Percentiles rank a stretch among this genome's conserved stretches.
Evolutionary conservation across 2,113 vertebrate genomes (phyloP).

Genomic region (Talpa occidentalis): DNA sequence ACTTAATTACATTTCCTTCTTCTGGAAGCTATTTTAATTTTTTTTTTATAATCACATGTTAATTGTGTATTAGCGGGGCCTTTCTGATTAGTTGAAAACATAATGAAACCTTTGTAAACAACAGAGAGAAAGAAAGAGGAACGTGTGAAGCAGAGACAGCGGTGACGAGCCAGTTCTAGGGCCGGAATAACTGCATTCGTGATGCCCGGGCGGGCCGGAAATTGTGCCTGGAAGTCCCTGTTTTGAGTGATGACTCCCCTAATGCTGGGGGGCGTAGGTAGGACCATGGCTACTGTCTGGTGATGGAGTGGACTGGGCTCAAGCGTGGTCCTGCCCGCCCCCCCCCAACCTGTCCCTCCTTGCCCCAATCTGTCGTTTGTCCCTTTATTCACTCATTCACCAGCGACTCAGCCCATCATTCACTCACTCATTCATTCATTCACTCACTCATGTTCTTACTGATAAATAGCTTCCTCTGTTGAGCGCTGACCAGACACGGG

Average conservation of each 20-base stretch:
- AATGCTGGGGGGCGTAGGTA: not conserved
- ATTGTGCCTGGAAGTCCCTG: conserved; percentile 72
- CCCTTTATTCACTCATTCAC: not conserved
- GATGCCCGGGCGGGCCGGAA: not conserved
- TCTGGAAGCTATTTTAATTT: conserved; percentile 91
- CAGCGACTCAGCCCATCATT: not conserved
- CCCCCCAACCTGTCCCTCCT: not conserved
- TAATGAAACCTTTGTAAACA: conserved; percentile 93
- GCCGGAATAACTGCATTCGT: conserved; percentile 64
- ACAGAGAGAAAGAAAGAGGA: conserved; percentile 83
- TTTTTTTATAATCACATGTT: conserved; percentile 90
- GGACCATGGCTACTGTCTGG: not conserved
- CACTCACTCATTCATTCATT: not conserved
- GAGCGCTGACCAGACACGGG: fast-evolving
- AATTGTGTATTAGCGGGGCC: conserved; percentile 91
- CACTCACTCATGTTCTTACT: not conserved
- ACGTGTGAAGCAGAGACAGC: conserved; percentile 79
- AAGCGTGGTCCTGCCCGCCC: fast-evolving
- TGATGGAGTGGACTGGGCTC: conserved; percentile 56
- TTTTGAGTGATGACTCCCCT: conserved; percentile 65
- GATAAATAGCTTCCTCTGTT: fast-evolving
- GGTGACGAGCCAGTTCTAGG: conserved; percentile 65
- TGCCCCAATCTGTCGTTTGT: not conserved
- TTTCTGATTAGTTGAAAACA: conserved; percentile 93
- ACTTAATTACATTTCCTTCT: conserved; percentile 92